phyloP scores from a whole-genome alignment of 2,797 vertebrate genomes.

The Cynodonichthys magdalenae region DNA sequence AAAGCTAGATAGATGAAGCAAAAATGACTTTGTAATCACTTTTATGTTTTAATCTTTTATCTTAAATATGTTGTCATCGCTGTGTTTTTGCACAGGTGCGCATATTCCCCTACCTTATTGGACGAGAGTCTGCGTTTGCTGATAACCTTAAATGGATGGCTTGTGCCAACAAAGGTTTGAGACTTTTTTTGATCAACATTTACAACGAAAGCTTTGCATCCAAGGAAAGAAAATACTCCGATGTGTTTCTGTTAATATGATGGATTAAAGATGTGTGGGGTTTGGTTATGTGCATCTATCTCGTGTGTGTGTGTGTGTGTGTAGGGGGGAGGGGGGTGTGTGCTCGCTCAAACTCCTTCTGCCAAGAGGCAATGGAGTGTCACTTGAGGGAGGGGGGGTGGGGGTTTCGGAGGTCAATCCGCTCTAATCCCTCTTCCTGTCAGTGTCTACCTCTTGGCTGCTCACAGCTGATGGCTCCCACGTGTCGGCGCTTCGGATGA shows the following conservation, averaged over 20 bases:
- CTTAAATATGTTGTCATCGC: slow-evolving; percentile 38
- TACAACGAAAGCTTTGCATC: slow-evolving; percentile 16
- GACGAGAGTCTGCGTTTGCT: slow-evolving; percentile 95
- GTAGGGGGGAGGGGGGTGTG: slow-evolving; percentile 32
- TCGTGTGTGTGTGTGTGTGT: slow-evolving; percentile 13
- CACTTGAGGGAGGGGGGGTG: slow-evolving; percentile 47
- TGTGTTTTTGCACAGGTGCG: slow-evolving; percentile 86
- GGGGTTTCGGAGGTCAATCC: slow-evolving; percentile 74
- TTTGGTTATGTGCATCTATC: slow-evolving; percentile 17
- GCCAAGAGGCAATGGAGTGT: slow-evolving; percentile 79
- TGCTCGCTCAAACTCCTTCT: slow-evolving; percentile 51
- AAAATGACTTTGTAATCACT: slow-evolving; percentile 11
- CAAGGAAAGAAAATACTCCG: slow-evolving; percentile 6
- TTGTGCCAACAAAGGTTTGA: slow-evolving; percentile 97
- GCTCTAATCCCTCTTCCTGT: slow-evolving; percentile 86
- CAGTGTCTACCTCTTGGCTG: slow-evolving; percentile 81
- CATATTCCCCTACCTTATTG: slow-evolving; percentile 97
- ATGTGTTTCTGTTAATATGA: slow-evolving; percentile 20
- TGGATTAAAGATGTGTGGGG: slow-evolving; percentile 6
- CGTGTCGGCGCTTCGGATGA: slow-evolving; percentile 82
- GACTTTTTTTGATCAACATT: slow-evolving; percentile 52
- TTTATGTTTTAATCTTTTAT: slow-evolving; percentile 42
- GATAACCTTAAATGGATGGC: slow-evolving; percentile 99
- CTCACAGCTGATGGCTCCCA: slow-evolving; percentile 78
- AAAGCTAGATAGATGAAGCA: slow-evolving; percentile 40